Base-by-base conservation (phyloP, 2,113 vertebrate species). In the Perca schrenkii region DNA sequence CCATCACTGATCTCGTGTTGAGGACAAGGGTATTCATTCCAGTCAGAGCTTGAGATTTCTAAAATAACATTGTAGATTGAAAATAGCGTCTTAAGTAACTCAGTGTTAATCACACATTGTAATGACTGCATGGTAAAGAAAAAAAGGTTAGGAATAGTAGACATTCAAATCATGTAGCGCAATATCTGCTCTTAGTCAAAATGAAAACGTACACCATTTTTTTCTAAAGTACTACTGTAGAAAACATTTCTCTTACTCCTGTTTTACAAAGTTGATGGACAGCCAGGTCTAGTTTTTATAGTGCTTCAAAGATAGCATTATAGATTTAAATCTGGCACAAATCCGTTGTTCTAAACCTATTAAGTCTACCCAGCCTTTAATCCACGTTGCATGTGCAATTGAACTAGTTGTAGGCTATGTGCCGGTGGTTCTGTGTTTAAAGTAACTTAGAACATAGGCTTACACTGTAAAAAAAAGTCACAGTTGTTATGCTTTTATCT, bases 311-410 rank as follows among this genome's bases (percentile, higher is more conserved):
- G 49, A 76, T 46, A 52, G 6, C 13, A 71, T 77, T 36, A 40
- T 76, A 8, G 57, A 70, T 76, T 88, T 82, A 79, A 86, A 89
- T 86, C 49, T 76, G 74, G 50, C 79, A 70, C 47, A 50, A 62
- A 78, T 85, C 82, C 50, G 34, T 81, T 72, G 66, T 76, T 88
- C 34, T 90, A 93, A 93, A 91, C 80, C 84, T 79, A 74, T 90
- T 91, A 91, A 80, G 77, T 77, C 43, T 76, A 61, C 25, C 80
- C 76, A 64, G 36, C 16, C 65, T 21, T 60, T 92, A 89, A 89
- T 91, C 74, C 85, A 75, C 6, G 8, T 43, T 63, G 65, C 67
- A 52, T 83, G 28, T 69, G 54, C 31, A 58, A 16, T 53, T 82
- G 79, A 77, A 52, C 5, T 66, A 71, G 74, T 72, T 62, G 47